Evolutionary conservation across 2,113 vertebrate genomes (phyloP), one percentile per base, ranked within the genome.

Genomic region (Pluvialis apricaria): DNA sequence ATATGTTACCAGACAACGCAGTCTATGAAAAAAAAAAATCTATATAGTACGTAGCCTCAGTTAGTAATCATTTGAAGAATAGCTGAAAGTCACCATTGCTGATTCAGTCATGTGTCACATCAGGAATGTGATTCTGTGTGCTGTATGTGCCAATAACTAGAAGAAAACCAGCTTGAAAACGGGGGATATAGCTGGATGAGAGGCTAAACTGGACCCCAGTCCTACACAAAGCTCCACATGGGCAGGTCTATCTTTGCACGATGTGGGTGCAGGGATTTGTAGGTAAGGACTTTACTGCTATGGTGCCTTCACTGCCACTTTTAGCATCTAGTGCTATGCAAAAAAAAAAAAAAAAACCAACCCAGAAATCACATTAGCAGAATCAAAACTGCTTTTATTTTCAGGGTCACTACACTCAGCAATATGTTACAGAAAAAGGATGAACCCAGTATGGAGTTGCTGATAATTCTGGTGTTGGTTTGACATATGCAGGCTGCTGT

Each of bases 351-450:
- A 45, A 17, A 34, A 54, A 6, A 40, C 6, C 9, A 19, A 54
- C 25, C 40, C 38, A 84, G 55, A 82, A 93, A 93, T 88, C 78
- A 82, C 78, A 88, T 94, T 90, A 90, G 52, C 73, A 72, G 71
- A 60, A 90, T 90, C 71, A 92, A 82, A 96, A 82, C 88, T 78
- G 82, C 86, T 81, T 96, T 94, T 92, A 91, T 80, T 94, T 95
- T 73, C 69, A 57, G 51, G 78, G 84, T 80, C 65, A 88, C 64
- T 79, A 70, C 49, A 82, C 49, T 70, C 88, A 55, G 54, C 86
- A 88, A 24, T 87, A 89, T 88, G 87, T 89, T 83, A 82, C 61
- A 75, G 84, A 75, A 93, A 65, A 91, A 78, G 57, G 90, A 92
- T 85, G 87, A 94, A 91, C 71, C 79, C 77, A 62, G 85, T 58